Conservation (phyloP, 2,797 vertebrate species). For the Phrynocephalus vlangalii region DNA sequence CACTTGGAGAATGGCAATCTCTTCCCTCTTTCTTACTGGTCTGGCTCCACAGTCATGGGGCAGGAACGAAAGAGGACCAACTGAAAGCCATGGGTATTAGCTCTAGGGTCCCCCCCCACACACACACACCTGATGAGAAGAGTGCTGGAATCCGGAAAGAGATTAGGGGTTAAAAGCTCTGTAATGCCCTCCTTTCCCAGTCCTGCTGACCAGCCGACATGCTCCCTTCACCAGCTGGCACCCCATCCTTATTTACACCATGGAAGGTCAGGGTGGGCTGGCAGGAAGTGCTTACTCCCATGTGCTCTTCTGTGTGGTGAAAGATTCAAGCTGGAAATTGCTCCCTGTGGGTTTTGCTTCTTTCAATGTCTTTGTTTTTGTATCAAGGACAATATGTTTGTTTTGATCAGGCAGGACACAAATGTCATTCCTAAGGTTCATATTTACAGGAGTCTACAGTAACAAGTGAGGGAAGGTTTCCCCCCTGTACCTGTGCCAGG, state of each 20-base stretch:
- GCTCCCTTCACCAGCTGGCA: constrained; percentile 73
- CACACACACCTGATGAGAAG: constrained; percentile 67
- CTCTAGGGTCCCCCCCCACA: constrained; percentile 54
- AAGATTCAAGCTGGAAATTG: constrained; percentile 70
- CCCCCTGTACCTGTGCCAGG: constrained; percentile 47
- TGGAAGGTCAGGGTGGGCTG: constrained; percentile 76
- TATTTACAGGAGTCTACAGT: constrained; percentile 87
- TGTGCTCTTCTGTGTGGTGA: constrained; percentile 74
- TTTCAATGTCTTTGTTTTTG: constrained; percentile 75
- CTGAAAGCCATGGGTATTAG: constrained; percentile 60
- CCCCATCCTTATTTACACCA: constrained; percentile 83
- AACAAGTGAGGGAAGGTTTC: constrained; percentile 72
- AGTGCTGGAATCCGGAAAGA: constrained; percentile 76
- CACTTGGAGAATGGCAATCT: constrained; percentile 56
- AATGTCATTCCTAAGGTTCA: constrained; percentile 84
- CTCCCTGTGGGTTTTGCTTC: constrained; percentile 68
- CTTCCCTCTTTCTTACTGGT: constrained; percentile 42
- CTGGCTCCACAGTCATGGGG: not conserved
- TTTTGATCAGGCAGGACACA: constrained; percentile 92
- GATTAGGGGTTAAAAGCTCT: constrained; percentile 72
- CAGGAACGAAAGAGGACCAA: constrained; percentile 13
- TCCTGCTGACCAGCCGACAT: constrained; percentile 73
- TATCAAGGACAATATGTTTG: constrained; percentile 85
- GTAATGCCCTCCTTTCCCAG: constrained; percentile 63
- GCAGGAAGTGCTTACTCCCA: constrained; percentile 69